These are phyloP conservation scores for Helogale parvula DNA, from an alignment of 2,113 vertebrate genomes.

Conservation along the genomic window DNA sequence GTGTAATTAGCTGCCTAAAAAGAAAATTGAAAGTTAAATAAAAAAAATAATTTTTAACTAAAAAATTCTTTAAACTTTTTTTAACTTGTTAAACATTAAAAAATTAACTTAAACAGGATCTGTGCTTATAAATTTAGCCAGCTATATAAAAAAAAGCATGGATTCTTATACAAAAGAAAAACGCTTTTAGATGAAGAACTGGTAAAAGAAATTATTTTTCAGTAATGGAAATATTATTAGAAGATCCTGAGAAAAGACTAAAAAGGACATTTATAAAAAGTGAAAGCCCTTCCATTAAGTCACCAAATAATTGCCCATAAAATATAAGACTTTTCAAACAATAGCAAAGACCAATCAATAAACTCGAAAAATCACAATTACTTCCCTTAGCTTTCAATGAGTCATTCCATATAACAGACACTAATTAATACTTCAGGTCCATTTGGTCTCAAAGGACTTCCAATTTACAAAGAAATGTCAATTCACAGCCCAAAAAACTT, in stretches of 20 bases:
- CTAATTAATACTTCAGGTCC: neutral
- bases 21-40: neutral
- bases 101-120: neutral
- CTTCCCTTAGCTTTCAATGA: slow-evolving; percentile 4
- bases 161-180: slow-evolving; percentile 26
- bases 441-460: slow-evolving; percentile 39
- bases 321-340: slow-evolving; percentile 48
- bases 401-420: neutral
- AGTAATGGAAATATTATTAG: neutral
- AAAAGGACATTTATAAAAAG: neutral
- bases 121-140: neutral
- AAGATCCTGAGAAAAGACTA: slow-evolving; percentile 11
- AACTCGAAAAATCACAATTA: neutral
- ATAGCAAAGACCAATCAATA: slow-evolving; percentile 26
- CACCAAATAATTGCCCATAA: slow-evolving; percentile 21
- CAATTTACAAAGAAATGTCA: neutral
- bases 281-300: neutral
- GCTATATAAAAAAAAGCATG: neutral
- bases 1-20: neutral
- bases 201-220: neutral
- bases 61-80: neutral
- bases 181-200: neutral
- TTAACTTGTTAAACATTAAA: neutral
- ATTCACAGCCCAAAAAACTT: neutral
- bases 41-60: neutral